Conservation (phyloP, 2,113 vertebrate species). For the Cichladusa arquata region DNA sequence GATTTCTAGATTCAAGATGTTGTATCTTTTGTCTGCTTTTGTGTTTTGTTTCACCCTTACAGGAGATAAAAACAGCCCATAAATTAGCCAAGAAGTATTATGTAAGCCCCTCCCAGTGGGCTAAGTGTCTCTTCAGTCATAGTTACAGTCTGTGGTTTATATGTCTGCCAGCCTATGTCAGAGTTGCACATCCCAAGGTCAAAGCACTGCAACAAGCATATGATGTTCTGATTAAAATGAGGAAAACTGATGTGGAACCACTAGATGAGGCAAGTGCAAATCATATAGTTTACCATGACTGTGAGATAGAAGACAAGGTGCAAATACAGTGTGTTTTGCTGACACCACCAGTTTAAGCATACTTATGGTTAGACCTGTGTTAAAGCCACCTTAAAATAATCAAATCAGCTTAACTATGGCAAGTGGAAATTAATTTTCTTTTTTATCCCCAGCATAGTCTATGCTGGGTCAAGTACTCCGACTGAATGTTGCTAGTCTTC, state of each 20-base stretch:
- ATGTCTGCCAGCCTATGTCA: constrained; percentile 89
- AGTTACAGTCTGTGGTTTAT: constrained; percentile 98
- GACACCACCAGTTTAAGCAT: background rate
- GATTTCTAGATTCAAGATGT: background rate
- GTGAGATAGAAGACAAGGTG: background rate
- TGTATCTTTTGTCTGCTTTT: background rate
- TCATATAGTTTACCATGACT: background rate
- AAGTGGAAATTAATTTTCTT: background rate
- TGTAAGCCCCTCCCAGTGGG: constrained; percentile 86
- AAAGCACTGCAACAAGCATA: constrained; percentile 91
- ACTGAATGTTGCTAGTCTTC: background rate
- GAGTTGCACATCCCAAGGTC: constrained; percentile 85
- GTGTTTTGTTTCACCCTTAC: constrained; percentile 22
- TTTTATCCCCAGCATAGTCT: background rate
- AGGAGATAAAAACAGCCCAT: constrained; percentile 96
- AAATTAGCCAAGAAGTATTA: constrained; percentile 90
- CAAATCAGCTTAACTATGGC: background rate
- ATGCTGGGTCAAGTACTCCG: background rate
- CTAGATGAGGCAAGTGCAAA: constrained; percentile 86
- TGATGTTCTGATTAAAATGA: constrained; percentile 91
- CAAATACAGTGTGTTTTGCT: background rate
- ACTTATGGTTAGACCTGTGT: background rate
- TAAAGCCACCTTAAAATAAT: background rate
- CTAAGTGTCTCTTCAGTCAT: constrained; percentile 93
- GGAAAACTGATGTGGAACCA: constrained; percentile 89